phyloP scores from a whole-genome alignment of 2,888 invertebrate species.

The Rhagium mordax region DNA sequence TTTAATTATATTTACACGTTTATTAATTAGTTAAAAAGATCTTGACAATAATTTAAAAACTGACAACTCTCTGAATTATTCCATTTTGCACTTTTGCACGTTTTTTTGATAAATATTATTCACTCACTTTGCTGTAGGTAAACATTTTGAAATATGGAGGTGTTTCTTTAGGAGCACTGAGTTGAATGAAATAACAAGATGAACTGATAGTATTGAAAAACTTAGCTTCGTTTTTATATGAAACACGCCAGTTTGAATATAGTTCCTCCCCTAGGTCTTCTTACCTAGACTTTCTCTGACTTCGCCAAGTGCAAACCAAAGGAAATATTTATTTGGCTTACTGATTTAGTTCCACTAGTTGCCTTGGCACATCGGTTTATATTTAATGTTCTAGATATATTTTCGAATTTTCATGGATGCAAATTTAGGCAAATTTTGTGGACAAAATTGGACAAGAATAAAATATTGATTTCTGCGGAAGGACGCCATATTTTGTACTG shows the following conservation, averaged over 20 bases:
- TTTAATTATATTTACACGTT: too few relatives aligned
- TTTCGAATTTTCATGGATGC: too few relatives aligned
- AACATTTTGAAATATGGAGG: slow-evolving; percentile 36
- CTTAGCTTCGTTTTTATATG: slow-evolving; percentile 43
- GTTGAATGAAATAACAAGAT: neutral
- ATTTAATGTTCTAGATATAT: too few relatives aligned
- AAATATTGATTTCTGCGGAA: too few relatives aligned
- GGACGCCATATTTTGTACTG: too few relatives aligned
- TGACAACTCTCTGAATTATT: neutral
- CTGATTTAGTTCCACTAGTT: slow-evolving; percentile 1
- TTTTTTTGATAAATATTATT: slow-evolving; percentile 16
- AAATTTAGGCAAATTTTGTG: too few relatives aligned
- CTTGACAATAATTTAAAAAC: too few relatives aligned
- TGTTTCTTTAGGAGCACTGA: slow-evolving; percentile 30
- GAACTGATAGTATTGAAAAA: slow-evolving; percentile 44
- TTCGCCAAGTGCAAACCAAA: slow-evolving; percentile 1
- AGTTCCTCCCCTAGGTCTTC: slow-evolving; percentile 40
- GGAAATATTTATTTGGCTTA: neutral
- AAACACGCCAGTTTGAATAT: slow-evolving; percentile 19
- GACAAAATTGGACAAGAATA: too few relatives aligned
- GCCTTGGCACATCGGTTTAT: too few relatives aligned
- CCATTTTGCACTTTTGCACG: slow-evolving; percentile 1
- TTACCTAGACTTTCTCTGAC: slow-evolving; percentile 46
- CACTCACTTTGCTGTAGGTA: slow-evolving; percentile 45
- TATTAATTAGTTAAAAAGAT: too few relatives aligned